Percentiles rank a stretch among this genome's conserved stretches.
These are phyloP conservation scores for Entomobrya proxima DNA, from an alignment of 2,888 invertebrate species.

Conservation along the genomic window DNA sequence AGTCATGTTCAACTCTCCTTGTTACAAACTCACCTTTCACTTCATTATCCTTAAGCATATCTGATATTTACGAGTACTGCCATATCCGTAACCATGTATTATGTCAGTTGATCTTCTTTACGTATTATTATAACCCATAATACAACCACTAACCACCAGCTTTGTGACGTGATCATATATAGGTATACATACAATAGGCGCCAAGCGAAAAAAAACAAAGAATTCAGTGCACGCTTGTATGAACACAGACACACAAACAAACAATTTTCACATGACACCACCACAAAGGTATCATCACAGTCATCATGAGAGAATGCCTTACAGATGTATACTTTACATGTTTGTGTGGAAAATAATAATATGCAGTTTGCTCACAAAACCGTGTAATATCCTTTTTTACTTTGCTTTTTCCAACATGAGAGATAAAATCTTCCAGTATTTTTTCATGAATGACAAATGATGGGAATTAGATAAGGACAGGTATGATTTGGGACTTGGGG, in stretches of 20 bases:
- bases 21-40: conserved; percentile 12
- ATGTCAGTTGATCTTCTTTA: background rate
- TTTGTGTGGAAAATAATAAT: background rate
- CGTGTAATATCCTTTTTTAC: background rate
- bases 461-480: conserved; percentile 50
- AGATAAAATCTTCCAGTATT: conserved; percentile 17
- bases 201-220: background rate
- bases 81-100: background rate
- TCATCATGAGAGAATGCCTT: background rate
- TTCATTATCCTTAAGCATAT: conserved; percentile 12
- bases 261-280: background rate
- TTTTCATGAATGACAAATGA: conserved; percentile 63
- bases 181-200: background rate
- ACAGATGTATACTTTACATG: background rate
- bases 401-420: background rate
- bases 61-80: conserved; percentile 15
- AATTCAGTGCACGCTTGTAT: background rate
- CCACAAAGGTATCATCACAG: conserved; percentile 1
- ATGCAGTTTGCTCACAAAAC: background rate
- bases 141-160: background rate
- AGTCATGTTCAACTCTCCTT: too few species aligned
- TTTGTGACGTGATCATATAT: background rate
- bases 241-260: background rate
- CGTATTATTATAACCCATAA: background rate
- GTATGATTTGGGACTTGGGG: conserved; percentile 50